Percentiles rank a stretch among this genome's conserved stretches.
These are phyloP conservation scores for Desmodus rotundus DNA, from an alignment of 2,113 vertebrate species.

Conservation along the genomic window DNA sequence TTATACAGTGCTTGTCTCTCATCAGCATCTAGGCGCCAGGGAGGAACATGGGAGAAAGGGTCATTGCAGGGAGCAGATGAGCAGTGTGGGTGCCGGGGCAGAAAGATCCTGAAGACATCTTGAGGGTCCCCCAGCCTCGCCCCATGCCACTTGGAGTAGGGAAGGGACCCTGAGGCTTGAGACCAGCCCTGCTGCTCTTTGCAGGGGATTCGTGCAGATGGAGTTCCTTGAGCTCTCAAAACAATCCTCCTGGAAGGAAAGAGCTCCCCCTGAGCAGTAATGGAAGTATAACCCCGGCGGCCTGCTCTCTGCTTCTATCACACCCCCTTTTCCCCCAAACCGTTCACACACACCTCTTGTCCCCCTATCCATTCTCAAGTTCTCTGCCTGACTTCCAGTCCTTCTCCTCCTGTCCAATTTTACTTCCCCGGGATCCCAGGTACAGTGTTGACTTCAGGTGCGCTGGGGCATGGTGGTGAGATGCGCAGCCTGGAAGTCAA, in stretches of 20 bases:
- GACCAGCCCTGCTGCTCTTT: neutral
- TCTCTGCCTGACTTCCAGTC: neutral
- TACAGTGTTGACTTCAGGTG: neutral
- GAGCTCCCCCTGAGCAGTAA: neutral
- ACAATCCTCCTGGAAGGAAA: neutral
- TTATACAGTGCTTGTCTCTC: constrained; percentile 40
- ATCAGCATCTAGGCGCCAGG: neutral
- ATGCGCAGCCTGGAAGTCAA: accelerated
- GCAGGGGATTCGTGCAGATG: neutral
- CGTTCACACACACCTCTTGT: neutral
- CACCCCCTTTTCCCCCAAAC: accelerated
- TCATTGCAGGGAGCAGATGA: neutral
- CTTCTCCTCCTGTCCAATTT: neutral
- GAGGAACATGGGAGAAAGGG: neutral
- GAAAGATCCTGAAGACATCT: neutral
- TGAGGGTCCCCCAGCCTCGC: neutral
- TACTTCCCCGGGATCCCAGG: neutral
- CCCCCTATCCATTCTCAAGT: accelerated
- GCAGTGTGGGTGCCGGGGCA: accelerated
- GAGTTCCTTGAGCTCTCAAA: neutral
- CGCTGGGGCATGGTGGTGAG: accelerated
- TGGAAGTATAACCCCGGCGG: neutral
- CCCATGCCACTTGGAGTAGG: accelerated
- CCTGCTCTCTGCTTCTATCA: neutral
- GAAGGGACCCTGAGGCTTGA: neutral